Conservation (phyloP, 2,888 invertebrate species). For the Ophion costatus region DNA sequence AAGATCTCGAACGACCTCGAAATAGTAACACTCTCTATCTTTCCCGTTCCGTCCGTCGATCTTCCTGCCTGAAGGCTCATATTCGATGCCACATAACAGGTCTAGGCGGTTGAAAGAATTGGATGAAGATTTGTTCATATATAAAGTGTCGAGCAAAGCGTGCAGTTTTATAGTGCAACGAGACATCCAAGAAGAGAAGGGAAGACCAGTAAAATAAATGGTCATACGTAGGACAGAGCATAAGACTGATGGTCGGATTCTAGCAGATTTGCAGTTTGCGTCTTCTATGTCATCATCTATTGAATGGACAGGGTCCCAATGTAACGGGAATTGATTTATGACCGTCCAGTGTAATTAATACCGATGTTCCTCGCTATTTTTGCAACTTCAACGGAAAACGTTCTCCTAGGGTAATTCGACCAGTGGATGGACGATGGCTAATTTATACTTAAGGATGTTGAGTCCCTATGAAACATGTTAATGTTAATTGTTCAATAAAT, state of each 20-base stretch:
- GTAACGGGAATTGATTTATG: too few relatives aligned
- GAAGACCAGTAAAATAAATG: constrained; percentile 24
- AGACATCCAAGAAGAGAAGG: constrained; percentile 6
- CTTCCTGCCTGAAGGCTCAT: constrained; percentile 1
- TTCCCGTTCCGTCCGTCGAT: neutral
- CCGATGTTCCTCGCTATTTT: too few relatives aligned
- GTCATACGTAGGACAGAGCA: neutral
- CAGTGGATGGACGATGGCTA: too few relatives aligned
- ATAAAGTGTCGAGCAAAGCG: constrained; percentile 8
- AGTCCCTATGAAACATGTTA: too few relatives aligned
- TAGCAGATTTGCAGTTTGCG: constrained; percentile 29
- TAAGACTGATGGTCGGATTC: neutral
- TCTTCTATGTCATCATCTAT: too few relatives aligned
- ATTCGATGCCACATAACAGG: constrained; percentile 1
- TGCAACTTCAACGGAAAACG: too few relatives aligned
- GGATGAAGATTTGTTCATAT: constrained; percentile 35
- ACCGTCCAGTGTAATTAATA: too few relatives aligned
- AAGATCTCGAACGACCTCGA: constrained; percentile 30
- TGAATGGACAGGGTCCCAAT: too few relatives aligned
- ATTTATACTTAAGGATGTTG: too few relatives aligned
- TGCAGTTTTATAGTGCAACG: constrained; percentile 6
- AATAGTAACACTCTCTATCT: constrained; percentile 21
- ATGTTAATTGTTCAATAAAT: too few relatives aligned
- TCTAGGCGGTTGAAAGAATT: constrained; percentile 22
- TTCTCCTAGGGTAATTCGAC: too few relatives aligned